Base-by-base conservation (phyloP, 2,888 invertebrate species). In the Ormyrus labotus region DNA sequence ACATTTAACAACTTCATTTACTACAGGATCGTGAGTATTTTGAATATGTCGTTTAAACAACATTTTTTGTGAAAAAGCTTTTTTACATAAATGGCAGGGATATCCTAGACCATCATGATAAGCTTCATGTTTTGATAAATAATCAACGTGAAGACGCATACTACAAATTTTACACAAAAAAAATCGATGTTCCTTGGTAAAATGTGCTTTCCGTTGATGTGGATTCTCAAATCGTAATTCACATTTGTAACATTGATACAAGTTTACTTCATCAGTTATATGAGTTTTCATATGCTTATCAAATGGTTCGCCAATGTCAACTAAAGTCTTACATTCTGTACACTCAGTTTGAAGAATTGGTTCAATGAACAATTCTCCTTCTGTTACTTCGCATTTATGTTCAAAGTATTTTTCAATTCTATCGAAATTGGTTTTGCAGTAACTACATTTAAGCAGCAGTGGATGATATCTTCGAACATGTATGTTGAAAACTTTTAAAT, bases 51-150 rank as follows among this genome's bases (percentile, higher is more conserved):
- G 83, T 0, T 80, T 67, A 5, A 85, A 55, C 34, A 83, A 68
- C 6, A 47, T 64, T 47, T 65, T 84, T n/a, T 50, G 72, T 0
- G 81, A 19, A 64, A 87, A 89, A 10, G 88, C 82, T 55, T 85
- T 85, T 75, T 87, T 89, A 61, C 89, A 89, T 9, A 61, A 53
- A 45, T 89, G 89, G 78, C 89, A 89, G 2, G 89, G 88, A 75
- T 81, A 84, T 8, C 89, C 89, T 34, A 87, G 82, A 1, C 89
- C 89, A 58, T 84, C 83, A 76, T 89, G 89, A 81, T 89, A 89
- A 19, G 84, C 83, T 70, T 87, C 86, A 19, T 89, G 89, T 13
- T 79, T 83, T 53, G 64, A 79, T 34, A 80, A 58, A 53, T 77
- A 61, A 71, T 81, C 81, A 58, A 83, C 74, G 53, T 79, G 81